Base-by-base conservation (phyloP, 2,113 vertebrate genomes). In the Ginglymostoma cirratum region DNA sequence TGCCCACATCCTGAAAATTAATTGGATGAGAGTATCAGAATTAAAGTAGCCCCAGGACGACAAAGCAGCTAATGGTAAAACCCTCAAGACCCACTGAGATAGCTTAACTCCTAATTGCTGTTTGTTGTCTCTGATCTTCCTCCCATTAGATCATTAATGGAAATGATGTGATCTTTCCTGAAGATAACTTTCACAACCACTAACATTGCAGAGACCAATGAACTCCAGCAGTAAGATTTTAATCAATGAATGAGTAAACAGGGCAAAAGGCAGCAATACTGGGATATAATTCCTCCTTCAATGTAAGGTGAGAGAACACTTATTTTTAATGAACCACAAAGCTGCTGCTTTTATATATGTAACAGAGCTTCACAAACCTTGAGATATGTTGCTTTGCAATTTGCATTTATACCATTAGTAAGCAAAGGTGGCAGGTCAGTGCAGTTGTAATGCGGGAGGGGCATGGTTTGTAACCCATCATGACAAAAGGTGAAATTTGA, bases 81-180 rank as follows among this genome's bases (percentile, higher is more conserved):
- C 34, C 34, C 34, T 92, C 34, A 38, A 38, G 38, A 42, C 17
- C 86, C 61, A 92, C 1, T 2, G 61, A 66, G 89, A 38, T 8
- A 65, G 55, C 66, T 66, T 38, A 65, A 23, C 89, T 92, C 34
- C 61, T 92, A 92, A 92, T 66, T 66, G 89, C n/a, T 92, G n/a
- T 66, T 65, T 66, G 34, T 38, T 92, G 89, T 66, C 34, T 66
- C 61, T 92, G 66, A 92, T 66, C 89, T 65, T 38, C 89, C 89
- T 66, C 86, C 86, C 27, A 61, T 90, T 55, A 89, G 86, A 89
- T 65, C 55, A 92, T 92, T 92, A 92, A 65, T 38, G 61, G 15
- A 66, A 92, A 92, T 34, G 30, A 4, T 19, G 52, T 90, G 87
- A 90, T 65, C 17, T 0, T 65, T 38, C 14, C 55, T 38, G 89